Conservation (phyloP, 2,888 invertebrate genomes). For the Standfussiana lucernea region DNA sequence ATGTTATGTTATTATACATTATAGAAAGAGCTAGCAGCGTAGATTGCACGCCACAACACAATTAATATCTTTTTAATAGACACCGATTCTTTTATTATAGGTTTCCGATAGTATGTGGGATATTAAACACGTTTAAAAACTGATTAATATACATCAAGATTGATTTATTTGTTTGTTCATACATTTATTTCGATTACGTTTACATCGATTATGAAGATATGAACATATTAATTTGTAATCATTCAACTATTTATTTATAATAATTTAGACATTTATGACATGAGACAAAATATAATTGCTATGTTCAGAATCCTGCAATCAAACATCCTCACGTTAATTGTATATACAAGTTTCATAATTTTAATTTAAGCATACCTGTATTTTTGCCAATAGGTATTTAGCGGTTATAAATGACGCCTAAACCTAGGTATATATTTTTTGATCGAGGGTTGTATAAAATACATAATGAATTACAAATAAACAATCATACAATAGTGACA, state of each 20-base stretch:
- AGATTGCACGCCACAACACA: not conserved
- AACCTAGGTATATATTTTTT: constrained; percentile 54
- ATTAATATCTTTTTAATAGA: constrained; percentile 32
- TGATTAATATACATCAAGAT: constrained; percentile 44
- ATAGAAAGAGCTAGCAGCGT: too few relatives aligned
- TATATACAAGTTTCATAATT: constrained; percentile 59
- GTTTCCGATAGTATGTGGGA: constrained; percentile 15
- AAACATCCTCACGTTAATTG: constrained; percentile 48
- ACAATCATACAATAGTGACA: constrained; percentile 67
- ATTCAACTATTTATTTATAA: constrained; percentile 52
- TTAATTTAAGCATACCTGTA: constrained; percentile 54
- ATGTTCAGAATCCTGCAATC: constrained; percentile 39
- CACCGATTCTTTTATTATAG: constrained; percentile 59
- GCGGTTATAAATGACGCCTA: constrained; percentile 35
- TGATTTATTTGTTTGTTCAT: constrained; percentile 45
- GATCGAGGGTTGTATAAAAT: constrained; percentile 54
- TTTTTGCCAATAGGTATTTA: constrained; percentile 31
- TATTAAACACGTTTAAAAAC: constrained; percentile 26
- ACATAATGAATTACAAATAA: constrained; percentile 58
- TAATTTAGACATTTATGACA: constrained; percentile 50
- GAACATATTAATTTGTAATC: constrained; percentile 38
- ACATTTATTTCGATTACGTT: constrained; percentile 47
- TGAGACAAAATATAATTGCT: constrained; percentile 43
- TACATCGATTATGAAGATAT: constrained; percentile 49
- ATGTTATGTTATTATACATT: too few relatives aligned